Conservation (phyloP, 1,140 invertebrate species). For the Euura saliciscinereae region DNA sequence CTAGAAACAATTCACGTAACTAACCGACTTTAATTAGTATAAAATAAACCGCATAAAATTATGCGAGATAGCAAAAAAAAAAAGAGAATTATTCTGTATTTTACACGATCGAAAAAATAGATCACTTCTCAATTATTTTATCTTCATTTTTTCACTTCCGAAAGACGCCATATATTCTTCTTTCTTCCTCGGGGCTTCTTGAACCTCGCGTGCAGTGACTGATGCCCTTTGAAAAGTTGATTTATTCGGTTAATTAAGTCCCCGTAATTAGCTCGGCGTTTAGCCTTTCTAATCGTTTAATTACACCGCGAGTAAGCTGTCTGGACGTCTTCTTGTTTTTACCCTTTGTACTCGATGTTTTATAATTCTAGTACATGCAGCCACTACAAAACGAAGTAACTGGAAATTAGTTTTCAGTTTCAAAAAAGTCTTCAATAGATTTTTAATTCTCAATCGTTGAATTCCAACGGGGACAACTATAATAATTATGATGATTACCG, state of each 20-base stretch:
- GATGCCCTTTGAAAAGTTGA: not conserved
- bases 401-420: not conserved
- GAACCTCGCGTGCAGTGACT: not conserved
- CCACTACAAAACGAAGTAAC: not conserved
- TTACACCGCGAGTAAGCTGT: not conserved
- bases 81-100: too few relatives aligned
- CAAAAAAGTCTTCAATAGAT: too few relatives aligned
- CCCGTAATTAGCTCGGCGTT: not conserved
- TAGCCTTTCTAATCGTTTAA: slow-evolving; percentile 7
- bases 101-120: too few relatives aligned
- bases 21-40: too few relatives aligned
- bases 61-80: too few relatives aligned
- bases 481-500: too few relatives aligned
- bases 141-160: slow-evolving; percentile 17
- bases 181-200: not conserved
- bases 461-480: too few relatives aligned
- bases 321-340: not conserved
- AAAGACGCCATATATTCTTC: slow-evolving; percentile 2
- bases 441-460: too few relatives aligned
- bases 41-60: too few relatives aligned
- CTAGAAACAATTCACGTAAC: too few relatives aligned
- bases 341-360: not conserved
- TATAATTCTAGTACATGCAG: not conserved
- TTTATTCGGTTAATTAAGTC: slow-evolving; percentile 7
- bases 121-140: not conserved